Evolutionary conservation across 2,797 vertebrate genomes (phyloP).

Genomic region (Yasuhikotakia modesta): DNA sequence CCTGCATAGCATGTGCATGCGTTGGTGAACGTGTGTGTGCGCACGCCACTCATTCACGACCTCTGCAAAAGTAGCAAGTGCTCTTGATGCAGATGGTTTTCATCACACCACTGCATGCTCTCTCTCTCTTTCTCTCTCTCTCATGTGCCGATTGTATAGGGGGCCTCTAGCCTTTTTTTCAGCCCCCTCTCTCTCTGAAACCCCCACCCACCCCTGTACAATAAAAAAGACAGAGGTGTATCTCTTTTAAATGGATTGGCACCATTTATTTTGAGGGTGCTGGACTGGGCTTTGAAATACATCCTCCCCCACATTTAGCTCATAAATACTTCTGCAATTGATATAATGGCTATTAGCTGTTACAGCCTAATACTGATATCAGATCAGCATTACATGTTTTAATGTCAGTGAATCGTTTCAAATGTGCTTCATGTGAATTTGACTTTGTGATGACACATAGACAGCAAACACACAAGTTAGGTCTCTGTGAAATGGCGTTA

Average conservation of each 20-base stretch:
- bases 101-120: constrained; percentile 69
- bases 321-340: constrained; percentile 60
- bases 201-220: constrained; percentile 24
- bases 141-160: constrained; percentile 40
- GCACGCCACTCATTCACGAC: constrained; percentile 73
- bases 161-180: constrained; percentile 43
- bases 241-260: constrained; percentile 52
- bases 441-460: background rate
- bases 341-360: constrained; percentile 58
- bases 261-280: constrained; percentile 53
- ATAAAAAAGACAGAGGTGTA: constrained; percentile 42
- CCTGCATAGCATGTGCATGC: constrained; percentile 39
- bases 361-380: constrained; percentile 38
- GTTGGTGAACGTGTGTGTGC: constrained; percentile 47
- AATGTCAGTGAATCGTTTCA: background rate
- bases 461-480: background rate
- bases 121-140: constrained; percentile 12
- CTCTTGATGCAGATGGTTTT: constrained; percentile 78
- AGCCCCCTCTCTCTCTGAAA: constrained; percentile 26
- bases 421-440: background rate
- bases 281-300: constrained; percentile 45
- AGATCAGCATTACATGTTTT: constrained; percentile 37
- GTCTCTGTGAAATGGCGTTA: too few relatives aligned
- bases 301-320: constrained; percentile 53
- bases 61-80: constrained; percentile 79